A percentile compares a stretch with the other conserved stretches of the same genome.
phyloP scores from a whole-genome alignment of 1,140 invertebrate species.

The Octopus sinensis region DNA sequence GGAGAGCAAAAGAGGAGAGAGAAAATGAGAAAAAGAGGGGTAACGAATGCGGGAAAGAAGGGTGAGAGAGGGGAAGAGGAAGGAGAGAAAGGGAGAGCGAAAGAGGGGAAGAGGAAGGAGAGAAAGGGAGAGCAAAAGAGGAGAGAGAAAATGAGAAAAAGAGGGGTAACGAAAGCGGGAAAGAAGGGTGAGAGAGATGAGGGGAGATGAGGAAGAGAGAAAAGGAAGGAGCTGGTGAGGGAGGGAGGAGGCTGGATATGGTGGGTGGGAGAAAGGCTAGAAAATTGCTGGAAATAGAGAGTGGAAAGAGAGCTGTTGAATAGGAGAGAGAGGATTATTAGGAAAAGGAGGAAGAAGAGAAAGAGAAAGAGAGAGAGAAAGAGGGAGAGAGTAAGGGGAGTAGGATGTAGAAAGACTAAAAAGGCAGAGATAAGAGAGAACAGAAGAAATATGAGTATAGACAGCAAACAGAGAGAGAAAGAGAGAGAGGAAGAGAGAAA shows the following conservation, averaged over 20 bases:
- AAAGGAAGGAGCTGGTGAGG: not conserved
- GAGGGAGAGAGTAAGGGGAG: not conserved
- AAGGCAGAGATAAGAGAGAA: not conserved
- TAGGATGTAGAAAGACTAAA: not conserved
- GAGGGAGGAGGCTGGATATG: not conserved
- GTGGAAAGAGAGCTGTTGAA: not conserved
- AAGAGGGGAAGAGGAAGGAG: conserved; percentile 12
- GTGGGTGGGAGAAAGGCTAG: not conserved
- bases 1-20: not conserved
- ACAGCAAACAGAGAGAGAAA: conserved; percentile 2
- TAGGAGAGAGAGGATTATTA: not conserved
- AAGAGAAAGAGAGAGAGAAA: not conserved
- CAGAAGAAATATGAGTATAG: conserved; percentile 3
- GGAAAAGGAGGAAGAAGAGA: not conserved
- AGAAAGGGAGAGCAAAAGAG: not conserved
- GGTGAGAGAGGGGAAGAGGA: not conserved
- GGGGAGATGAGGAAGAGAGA: not conserved
- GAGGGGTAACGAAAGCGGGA: not conserved
- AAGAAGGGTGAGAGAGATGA: not conserved
- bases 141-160: not conserved
- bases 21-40: not conserved
- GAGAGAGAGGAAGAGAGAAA: not conserved
- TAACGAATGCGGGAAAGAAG: not conserved
- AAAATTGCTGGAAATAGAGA: not conserved
- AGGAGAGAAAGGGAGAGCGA: conserved; percentile 8